A percentile compares a stretch with the other conserved stretches of the same genome.
Conservation (phyloP, 2,888 invertebrate species). For the Melanostoma scalare region DNA sequence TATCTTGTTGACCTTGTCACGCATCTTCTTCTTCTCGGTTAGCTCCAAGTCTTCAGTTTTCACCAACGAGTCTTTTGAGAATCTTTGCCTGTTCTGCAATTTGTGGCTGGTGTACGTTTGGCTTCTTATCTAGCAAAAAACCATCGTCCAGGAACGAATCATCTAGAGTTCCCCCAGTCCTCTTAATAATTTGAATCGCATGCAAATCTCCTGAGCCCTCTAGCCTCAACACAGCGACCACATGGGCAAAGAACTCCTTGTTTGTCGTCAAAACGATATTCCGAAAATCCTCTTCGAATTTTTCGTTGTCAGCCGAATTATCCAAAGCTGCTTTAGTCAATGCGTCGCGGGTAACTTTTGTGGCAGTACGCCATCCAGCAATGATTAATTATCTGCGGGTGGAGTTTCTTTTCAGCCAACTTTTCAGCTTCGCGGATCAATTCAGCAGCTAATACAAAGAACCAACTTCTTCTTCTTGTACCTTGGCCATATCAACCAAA, state of each 20-base stretch:
- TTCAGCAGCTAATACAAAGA: conserved; percentile 96
- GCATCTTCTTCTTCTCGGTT: conserved; percentile 99
- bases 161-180: conserved; percentile 94
- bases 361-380: conserved; percentile 95
- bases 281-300: conserved; percentile 93
- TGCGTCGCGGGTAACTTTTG: conserved; percentile 91
- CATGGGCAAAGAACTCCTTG: conserved; percentile 98
- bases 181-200: conserved; percentile 99
- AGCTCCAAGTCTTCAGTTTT: conserved; percentile 98
- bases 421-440: conserved; percentile 97
- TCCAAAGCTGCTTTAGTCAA: conserved; percentile 90
- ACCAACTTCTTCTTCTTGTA: conserved; percentile 99
- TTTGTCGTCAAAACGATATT: too few relatives aligned
- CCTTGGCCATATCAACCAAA: conserved; percentile 98
- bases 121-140: conserved; percentile 97
- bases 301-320: conserved; percentile 89
- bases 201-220: conserved; percentile 97
- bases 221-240: conserved; percentile 97
- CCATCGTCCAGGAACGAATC: conserved; percentile 98
- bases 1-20: conserved; percentile 98
- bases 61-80: conserved; percentile 96
- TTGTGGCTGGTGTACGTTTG: conserved; percentile 98
- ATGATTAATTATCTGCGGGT: conserved; percentile 99
- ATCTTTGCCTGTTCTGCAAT: conserved; percentile 83
- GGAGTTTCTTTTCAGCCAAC: conserved; percentile 95